A percentile compares a stretch with the other conserved stretches of the same genome.
These are phyloP conservation scores for Varecia variegata DNA, from an alignment of 2,797 vertebrate species.

Conservation along the genomic window DNA sequence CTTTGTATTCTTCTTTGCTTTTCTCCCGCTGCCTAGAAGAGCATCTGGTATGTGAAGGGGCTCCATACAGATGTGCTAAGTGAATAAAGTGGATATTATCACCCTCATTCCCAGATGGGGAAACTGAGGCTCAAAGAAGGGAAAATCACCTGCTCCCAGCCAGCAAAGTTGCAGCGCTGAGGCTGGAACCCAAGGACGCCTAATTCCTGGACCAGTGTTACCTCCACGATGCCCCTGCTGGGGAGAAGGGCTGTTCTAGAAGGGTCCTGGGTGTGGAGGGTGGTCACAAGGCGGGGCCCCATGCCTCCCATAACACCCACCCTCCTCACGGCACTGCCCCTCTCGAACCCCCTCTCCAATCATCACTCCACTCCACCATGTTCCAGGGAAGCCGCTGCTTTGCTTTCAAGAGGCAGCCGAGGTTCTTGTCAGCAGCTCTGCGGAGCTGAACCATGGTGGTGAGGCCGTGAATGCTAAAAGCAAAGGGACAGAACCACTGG, in stretches of 20 bases:
- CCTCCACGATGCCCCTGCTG: no score
- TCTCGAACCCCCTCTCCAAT: neutral
- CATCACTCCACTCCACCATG: neutral
- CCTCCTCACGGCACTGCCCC: neutral
- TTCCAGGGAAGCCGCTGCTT: neutral
- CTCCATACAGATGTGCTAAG: neutral
- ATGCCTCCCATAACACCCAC: neutral
- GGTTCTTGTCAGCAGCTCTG: neutral
- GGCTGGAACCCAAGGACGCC: neutral
- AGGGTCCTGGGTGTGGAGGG: neutral
- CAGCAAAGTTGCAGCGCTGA: neutral
- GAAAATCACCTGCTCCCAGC: neutral
- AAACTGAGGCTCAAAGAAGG: neutral
- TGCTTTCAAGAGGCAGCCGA: slow-evolving; percentile 21
- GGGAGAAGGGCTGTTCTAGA: neutral
- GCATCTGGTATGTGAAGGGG: neutral
- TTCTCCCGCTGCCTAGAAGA: neutral
- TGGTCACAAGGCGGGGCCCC: neutral
- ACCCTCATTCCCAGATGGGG: neutral
- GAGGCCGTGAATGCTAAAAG: neutral
- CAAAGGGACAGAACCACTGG: neutral
- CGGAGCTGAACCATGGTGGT: neutral
- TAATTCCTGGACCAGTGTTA: neutral
- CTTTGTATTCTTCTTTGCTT: neutral
- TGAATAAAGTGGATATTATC: neutral